Evolutionary conservation across 2,797 vertebrate species (phyloP).

Genomic region (Miichthys miiuy): DNA sequence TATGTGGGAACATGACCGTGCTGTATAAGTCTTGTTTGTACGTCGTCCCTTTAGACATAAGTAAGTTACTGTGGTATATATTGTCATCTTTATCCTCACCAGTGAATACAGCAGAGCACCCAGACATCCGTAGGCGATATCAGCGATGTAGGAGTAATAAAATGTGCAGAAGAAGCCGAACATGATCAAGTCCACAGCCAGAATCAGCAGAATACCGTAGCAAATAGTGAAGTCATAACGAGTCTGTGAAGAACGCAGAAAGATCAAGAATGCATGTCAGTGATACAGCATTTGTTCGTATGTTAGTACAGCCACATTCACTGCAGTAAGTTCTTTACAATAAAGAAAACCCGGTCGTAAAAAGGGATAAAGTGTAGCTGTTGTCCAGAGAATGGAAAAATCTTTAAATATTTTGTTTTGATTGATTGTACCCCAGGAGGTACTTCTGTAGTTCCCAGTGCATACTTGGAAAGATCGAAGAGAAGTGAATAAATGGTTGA

Average conservation of each 20-base stretch:
- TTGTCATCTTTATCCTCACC: conserved; percentile 73
- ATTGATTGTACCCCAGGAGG: too few relatives aligned
- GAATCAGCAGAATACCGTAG: conserved; percentile 86
- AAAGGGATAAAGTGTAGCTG: not conserved
- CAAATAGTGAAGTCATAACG: conserved; percentile 89
- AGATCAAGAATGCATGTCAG: not conserved
- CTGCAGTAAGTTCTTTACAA: too few relatives aligned
- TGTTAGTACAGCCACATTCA: too few relatives aligned
- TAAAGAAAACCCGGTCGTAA: too few relatives aligned
- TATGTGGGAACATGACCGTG: not conserved
- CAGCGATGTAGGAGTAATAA: conserved; percentile 85
- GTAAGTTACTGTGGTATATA: not conserved
- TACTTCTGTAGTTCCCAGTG: too few relatives aligned
- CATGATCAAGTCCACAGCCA: conserved; percentile 87
- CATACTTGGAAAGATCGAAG: too few relatives aligned
- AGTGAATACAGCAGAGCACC: conserved; percentile 91
- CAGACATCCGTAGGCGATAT: conserved; percentile 89
- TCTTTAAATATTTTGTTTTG: not conserved
- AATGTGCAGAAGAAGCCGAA: conserved; percentile 91
- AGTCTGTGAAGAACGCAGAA: conserved; percentile 76
- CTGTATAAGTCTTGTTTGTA: not conserved
- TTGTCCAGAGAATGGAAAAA: not conserved
- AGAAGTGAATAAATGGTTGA: too few relatives aligned
- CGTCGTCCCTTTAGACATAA: not conserved
- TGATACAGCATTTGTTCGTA: not conserved